Evolutionary conservation across 37 sponge, comb jelly and placozoan genomes (phyloP).

Genomic region (Mnemiopsis leidyi): DNA sequence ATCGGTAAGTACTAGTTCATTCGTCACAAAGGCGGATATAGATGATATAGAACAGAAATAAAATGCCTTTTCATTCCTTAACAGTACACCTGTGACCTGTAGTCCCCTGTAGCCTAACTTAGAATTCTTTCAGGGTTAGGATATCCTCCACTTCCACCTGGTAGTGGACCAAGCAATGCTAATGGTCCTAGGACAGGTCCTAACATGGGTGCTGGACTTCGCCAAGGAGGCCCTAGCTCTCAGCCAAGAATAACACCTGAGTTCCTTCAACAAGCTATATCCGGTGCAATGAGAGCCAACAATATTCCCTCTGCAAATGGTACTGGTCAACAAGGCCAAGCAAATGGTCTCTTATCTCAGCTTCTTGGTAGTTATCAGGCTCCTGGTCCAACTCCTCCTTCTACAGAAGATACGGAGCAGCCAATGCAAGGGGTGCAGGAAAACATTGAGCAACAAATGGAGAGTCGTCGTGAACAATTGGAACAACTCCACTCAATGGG

Average conservation of each 20-base stretch:
- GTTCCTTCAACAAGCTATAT: slow-evolving; percentile 47
- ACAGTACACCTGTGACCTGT: too few relatives aligned
- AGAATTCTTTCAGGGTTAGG: slow-evolving; percentile 25
- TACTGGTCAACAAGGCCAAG: background rate
- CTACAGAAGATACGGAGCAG: background rate
- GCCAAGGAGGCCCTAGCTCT: slow-evolving; percentile 1
- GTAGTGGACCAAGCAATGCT: slow-evolving; percentile 52
- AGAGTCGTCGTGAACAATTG: background rate
- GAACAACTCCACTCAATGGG: slow-evolving; percentile 54
- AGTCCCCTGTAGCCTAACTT: too few relatives aligned
- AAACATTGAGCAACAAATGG: slow-evolving; percentile 7
- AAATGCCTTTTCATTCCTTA: too few relatives aligned
- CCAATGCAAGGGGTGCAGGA: slow-evolving; percentile 31
- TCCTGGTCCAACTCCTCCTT: background rate
- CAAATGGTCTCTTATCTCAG: slow-evolving; percentile 4
- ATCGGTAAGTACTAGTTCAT: too few relatives aligned
- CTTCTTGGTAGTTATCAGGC: background rate
- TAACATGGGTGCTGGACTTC: slow-evolving; percentile 47
- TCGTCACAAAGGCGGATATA: too few relatives aligned
- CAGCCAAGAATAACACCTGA: slow-evolving; percentile 31
- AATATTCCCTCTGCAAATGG: slow-evolving; percentile 15
- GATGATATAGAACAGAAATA: too few relatives aligned
- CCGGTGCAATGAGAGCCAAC: slow-evolving; percentile 59
- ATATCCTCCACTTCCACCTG: slow-evolving; percentile 56
- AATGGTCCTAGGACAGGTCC: slow-evolving; percentile 35